A percentile compares a stretch with the other conserved stretches of the same genome.
Evolutionary conservation across 2,888 invertebrate species (phyloP).

Genomic region (Ischnus inquisitorius): DNA sequence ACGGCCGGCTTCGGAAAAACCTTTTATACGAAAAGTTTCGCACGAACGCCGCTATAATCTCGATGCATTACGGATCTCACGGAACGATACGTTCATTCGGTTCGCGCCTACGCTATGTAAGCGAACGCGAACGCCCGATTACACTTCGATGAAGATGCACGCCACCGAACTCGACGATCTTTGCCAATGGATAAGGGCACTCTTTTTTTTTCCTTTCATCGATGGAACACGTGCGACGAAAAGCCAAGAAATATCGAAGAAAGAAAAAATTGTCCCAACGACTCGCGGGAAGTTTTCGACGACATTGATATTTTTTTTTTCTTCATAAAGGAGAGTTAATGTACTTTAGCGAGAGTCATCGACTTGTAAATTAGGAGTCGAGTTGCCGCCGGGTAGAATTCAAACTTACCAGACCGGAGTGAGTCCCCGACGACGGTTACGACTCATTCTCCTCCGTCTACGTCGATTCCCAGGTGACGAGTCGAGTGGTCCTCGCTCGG

Average conservation of each 20-base stretch:
- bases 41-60: constrained; percentile 78
- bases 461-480: constrained; percentile 55
- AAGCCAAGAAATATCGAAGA: background rate
- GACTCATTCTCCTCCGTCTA: constrained; percentile 21
- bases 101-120: constrained; percentile 43
- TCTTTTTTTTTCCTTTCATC: constrained; percentile 34
- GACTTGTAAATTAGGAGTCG: constrained; percentile 66
- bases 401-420: constrained; percentile 40
- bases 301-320: no score
- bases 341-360: constrained; percentile 61
- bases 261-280: background rate
- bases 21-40: constrained; percentile 73
- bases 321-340: constrained; percentile 14
- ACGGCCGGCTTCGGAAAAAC: constrained; percentile 67
- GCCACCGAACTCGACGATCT: constrained; percentile 22
- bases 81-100: constrained; percentile 67
- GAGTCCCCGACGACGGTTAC: constrained; percentile 2
- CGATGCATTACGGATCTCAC: constrained; percentile 77
- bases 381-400: constrained; percentile 16
- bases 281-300: background rate
- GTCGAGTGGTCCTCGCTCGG: background rate
- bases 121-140: constrained; percentile 49
- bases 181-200: constrained; percentile 21
- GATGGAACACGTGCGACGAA: constrained; percentile 9
- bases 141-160: constrained; percentile 64